Evolutionary conservation across 2,113 vertebrate genomes (phyloP), one percentile per base, ranked within the genome.

Genomic region (Dermatemys mawii): DNA sequence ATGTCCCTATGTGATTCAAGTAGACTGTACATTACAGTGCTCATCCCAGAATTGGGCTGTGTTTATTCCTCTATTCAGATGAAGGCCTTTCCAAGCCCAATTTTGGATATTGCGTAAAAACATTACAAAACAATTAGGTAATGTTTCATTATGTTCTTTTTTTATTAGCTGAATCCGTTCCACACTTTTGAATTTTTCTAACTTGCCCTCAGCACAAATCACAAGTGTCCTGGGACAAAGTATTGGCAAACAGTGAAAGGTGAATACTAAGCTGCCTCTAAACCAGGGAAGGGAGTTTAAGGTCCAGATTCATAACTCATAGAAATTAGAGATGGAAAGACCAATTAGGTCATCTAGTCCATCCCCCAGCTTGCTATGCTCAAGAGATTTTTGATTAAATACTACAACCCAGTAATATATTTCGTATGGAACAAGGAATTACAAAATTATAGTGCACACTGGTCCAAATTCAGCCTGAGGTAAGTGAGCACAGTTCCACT

Each of bases 41-140:
- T 89, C 67, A 84, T 90, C 90, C 50, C 93, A 70, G 9, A 38
- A 87, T 89, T 92, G 94, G 93, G 50, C 87, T 94, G 73, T 96
- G 84, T 97, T 97, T 57, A 1, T 95, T 96, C 88, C 90, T 97
- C 84, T 95, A 7, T 86, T 92, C 97, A 97, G 94, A 95, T 95
- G 88, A 87, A 95, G 91, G 93, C 85, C 93, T 97, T 94, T 95
- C 97, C 91, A 97, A 96, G 95, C 90, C 96, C 96, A 97, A 92
- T 97, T 97, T 98, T 98, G 98, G 97, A 98, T 96, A 97, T 96
- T 96, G 91, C 94, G 81, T 97, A 95, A 96, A 97, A 98, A 91
- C 97, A 97, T 98, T 98, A 93, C 97, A 98, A 92, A 98, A 97
- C 97, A 98, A 97, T 98, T 98, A 98, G 97, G 98, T 98, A 97